Evolutionary conservation across 2,797 vertebrate genomes (phyloP), one percentile per base, ranked within the genome.

Genomic region (Coregonus sp.): DNA sequence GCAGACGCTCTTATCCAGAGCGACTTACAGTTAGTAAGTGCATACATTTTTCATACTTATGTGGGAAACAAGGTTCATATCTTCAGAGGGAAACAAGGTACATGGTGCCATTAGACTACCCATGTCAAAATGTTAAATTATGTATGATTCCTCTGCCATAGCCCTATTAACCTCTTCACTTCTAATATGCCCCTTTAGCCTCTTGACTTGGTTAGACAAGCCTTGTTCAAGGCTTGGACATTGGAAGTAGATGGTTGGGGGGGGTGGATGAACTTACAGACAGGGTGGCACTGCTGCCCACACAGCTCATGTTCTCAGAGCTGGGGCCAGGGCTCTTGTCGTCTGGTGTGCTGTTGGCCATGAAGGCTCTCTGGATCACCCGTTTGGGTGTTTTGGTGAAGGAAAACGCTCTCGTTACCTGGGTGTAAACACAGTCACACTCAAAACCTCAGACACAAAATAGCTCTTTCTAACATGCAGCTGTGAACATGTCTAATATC

Each of bases 331-430:
- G 95, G 76, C 93, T 96, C 83, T 93, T 94, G 77, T 96, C 95
- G 33, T 99, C 97, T 0, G 92, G 92, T 6, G 95, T 95, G 40
- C 90, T 94, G 33, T 92, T 96, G 51, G 95, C 91, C 95, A 97
- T 88, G 74, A 99, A 93, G 12, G 97, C 96, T 88, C 96, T 94
- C 88, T 97, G 96, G 25, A 99, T 94, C 47, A 95, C 96, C 87
- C 96, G 95, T 90, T 97, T 99, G 0, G 98, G 98, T 0, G 98
- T 99, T 92, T 99, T 99, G 0, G 96, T 96, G 89, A 99, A 99
- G 5, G 98, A 99, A 86, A 99, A 99, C 0, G 96, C 98, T 89
- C 97, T 91, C 0, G 98, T 99, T 74, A 99, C 98, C 98, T 99
- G 5, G 5, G 71, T 78, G 66, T 18, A 70, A 66, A 77, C 35